Evolutionary conservation across 2,888 invertebrate genomes (phyloP).

Genomic region (Camptogramma bilineatum): DNA sequence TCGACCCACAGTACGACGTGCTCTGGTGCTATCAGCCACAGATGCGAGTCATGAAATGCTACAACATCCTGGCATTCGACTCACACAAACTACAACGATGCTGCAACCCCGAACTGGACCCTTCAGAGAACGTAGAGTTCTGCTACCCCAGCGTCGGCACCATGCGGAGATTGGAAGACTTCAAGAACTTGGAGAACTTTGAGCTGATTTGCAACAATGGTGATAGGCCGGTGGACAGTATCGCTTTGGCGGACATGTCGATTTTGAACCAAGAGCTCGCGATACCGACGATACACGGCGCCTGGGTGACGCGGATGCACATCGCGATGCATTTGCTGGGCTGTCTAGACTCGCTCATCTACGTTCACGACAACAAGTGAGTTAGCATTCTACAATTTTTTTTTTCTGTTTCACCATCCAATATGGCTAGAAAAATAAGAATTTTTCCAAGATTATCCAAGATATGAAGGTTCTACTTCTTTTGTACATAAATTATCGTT

Average conservation of each 20-base stretch:
- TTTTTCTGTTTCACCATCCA: background rate
- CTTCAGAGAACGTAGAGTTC: constrained; percentile 42
- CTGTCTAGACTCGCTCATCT: constrained; percentile 94
- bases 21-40: constrained; percentile 95
- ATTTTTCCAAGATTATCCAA: too few species aligned
- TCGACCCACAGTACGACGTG: constrained; percentile 97
- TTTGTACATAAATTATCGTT: too few species aligned
- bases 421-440: too few species aligned
- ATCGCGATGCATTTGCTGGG: constrained; percentile 96
- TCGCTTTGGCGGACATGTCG: constrained; percentile 80
- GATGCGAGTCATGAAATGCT: constrained; percentile 88
- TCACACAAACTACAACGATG: constrained; percentile 79
- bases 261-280: constrained; percentile 93
- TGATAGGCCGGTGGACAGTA: constrained; percentile 60
- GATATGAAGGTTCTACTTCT: too few species aligned
- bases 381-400: constrained; percentile 33
- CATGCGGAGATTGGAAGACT: constrained; percentile 76
- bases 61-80: constrained; percentile 94
- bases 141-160: constrained; percentile 67
- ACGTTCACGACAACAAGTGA: constrained; percentile 90
- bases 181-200: constrained; percentile 70
- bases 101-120: constrained; percentile 69
- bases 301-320: constrained; percentile 92
- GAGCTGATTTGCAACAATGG: constrained; percentile 65
- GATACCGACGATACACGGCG: constrained; percentile 89